A percentile compares a stretch with the other conserved stretches of the same genome.
Evolutionary conservation across 2,113 vertebrate genomes (phyloP).

Genomic region (Fulica atra): DNA sequence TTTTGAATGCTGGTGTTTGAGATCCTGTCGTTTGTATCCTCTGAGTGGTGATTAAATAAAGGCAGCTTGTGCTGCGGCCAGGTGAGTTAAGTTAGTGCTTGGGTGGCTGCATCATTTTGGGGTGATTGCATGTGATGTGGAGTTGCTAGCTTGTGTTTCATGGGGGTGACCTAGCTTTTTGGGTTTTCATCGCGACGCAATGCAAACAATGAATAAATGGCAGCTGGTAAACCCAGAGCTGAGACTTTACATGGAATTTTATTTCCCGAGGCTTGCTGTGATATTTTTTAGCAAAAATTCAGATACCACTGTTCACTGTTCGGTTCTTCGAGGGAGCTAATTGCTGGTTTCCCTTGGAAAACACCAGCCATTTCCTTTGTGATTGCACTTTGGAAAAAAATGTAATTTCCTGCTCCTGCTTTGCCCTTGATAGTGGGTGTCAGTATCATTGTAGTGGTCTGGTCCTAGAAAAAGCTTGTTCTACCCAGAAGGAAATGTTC

Average conservation of each 20-base stretch:
- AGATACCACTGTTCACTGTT: rapidly evolving
- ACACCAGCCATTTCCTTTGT: background rate
- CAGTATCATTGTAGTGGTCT: background rate
- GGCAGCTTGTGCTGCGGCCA: background rate
- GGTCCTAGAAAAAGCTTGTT: background rate
- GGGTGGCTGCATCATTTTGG: background rate
- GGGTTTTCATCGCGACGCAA: background rate
- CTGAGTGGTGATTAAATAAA: background rate
- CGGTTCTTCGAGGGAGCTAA: background rate
- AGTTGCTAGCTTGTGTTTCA: background rate
- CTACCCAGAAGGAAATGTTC: background rate
- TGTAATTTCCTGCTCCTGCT: background rate
- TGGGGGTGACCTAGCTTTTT: background rate
- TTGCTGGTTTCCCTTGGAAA: background rate
- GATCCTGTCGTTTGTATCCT: background rate
- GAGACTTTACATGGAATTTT: background rate
- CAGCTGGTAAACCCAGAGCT: background rate
- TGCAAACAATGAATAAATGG: background rate
- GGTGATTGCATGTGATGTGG: background rate
- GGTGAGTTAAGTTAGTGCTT: background rate
- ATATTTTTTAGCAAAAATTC: background rate
- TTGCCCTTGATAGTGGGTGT: background rate
- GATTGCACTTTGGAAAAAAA: background rate
- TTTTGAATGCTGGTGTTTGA: background rate
- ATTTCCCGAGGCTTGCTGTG: background rate